Evolutionary conservation across 2,888 invertebrate genomes (phyloP).

Genomic region (Idaea straminata): DNA sequence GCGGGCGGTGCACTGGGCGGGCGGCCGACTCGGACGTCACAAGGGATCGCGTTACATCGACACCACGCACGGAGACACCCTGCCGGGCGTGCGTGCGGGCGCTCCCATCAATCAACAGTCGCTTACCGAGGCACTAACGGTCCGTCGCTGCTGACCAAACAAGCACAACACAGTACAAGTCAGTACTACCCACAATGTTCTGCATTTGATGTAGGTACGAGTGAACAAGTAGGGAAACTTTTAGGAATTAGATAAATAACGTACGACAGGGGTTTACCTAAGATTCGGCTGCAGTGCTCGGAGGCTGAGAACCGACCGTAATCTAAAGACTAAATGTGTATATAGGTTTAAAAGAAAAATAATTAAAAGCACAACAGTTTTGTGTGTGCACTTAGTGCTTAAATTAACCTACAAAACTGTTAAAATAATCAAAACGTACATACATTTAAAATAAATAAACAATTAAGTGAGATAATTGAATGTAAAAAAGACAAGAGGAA

Average conservation of each 20-base stretch:
- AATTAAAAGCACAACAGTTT: slow-evolving; percentile 3
- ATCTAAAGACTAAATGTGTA: slow-evolving; percentile 27
- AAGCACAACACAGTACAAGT: slow-evolving; percentile 77
- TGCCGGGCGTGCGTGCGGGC: slow-evolving; percentile 59
- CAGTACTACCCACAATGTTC: slow-evolving; percentile 73
- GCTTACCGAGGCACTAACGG: slow-evolving; percentile 79
- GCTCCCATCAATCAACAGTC: slow-evolving; percentile 62
- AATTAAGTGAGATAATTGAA: too few relatives aligned
- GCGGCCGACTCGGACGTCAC: slow-evolving; percentile 74
- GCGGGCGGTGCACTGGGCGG: slow-evolving; percentile 34
- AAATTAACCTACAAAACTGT: too few relatives aligned
- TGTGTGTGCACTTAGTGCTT: too few relatives aligned
- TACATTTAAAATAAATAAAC: too few relatives aligned
- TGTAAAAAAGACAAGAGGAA: too few relatives aligned
- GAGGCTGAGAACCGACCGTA: slow-evolving; percentile 32
- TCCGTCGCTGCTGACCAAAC: slow-evolving; percentile 80
- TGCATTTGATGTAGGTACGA: slow-evolving; percentile 19
- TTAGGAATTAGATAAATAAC: slow-evolving; percentile 46
- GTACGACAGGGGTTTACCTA: slow-evolving; percentile 39
- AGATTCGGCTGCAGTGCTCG: slow-evolving; percentile 36
- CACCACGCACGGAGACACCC: slow-evolving; percentile 65
- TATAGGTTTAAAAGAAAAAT: slow-evolving; percentile 23
- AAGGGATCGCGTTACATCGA: slow-evolving; percentile 67
- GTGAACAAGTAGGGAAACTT: slow-evolving; percentile 30
- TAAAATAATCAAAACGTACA: too few relatives aligned